Evolutionary conservation across 1,140 invertebrate species (phyloP).

Genomic region (Acyrthosiphon pisum): DNA sequence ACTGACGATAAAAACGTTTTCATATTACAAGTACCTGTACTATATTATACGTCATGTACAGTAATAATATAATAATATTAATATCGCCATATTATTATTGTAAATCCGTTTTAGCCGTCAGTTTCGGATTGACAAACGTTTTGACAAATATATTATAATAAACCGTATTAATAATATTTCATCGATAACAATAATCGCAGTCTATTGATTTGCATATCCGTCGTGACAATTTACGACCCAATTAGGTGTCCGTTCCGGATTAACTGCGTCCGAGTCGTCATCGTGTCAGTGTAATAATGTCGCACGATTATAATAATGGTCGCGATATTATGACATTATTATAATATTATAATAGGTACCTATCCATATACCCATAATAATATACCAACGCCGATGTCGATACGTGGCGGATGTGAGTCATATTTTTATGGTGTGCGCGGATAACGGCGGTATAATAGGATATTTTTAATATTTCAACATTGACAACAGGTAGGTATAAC

Average conservation of each 20-base stretch:
- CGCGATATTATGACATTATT: background rate
- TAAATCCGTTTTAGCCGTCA: background rate
- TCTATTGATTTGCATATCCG: conserved; percentile 4
- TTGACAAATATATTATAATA: background rate
- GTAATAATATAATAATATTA: background rate
- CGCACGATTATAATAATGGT: background rate
- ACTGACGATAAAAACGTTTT: no score
- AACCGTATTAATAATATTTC: background rate
- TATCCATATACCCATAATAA: no score
- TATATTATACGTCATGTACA: no score
- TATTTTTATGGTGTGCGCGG: background rate
- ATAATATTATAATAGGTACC: background rate
- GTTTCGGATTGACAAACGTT: background rate
- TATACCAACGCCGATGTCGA: no score
- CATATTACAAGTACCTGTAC: no score
- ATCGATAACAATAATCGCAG: background rate
- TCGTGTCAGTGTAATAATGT: background rate
- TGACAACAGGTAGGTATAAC: no score
- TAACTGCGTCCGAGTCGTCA: background rate
- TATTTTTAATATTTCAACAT: no score
- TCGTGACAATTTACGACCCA: background rate
- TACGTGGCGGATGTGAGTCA: background rate
- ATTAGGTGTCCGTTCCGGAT: background rate
- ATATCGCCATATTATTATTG: background rate
- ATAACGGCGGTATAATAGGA: no score